Evolutionary conservation across 2,113 vertebrate genomes (phyloP).

Genomic region (Albula goreensis): DNA sequence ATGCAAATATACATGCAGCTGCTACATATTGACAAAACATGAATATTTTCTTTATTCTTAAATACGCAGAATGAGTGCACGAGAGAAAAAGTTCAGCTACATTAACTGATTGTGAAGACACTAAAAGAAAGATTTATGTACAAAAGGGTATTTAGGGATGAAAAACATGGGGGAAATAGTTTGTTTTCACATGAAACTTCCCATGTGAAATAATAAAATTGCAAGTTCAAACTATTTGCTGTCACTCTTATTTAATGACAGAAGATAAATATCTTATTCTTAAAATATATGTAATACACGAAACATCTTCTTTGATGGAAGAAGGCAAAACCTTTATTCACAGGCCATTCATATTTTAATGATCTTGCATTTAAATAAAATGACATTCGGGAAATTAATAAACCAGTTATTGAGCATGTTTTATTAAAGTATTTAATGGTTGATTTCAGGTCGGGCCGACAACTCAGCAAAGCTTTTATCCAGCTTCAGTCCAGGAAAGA

Average conservation of each 20-base stretch:
- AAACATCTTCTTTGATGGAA: no score
- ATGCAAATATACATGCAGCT: background rate
- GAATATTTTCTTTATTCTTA: background rate
- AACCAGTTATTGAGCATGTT: no score
- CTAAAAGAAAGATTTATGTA: no score
- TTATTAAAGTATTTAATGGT: background rate
- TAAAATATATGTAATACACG: no score
- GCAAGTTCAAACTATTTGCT: no score
- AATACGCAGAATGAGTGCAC: background rate
- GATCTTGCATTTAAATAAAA: background rate
- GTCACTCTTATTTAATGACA: no score
- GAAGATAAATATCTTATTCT: no score
- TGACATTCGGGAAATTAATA: background rate
- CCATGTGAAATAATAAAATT: no score
- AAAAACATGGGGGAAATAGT: no score
- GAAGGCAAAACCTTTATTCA: no score
- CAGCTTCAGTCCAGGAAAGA: slow-evolving; percentile 97
- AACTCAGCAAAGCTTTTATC: slow-evolving; percentile 98
- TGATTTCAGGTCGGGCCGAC: slow-evolving; percentile 85
- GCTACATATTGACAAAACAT: background rate
- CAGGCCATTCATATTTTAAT: background rate
- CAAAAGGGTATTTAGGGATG: no score
- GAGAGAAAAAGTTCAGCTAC: background rate
- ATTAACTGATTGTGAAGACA: background rate
- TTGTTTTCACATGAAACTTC: no score